phyloP scores from a whole-genome alignment of 2,113 vertebrate species.

The Corythornis vintsioides region DNA sequence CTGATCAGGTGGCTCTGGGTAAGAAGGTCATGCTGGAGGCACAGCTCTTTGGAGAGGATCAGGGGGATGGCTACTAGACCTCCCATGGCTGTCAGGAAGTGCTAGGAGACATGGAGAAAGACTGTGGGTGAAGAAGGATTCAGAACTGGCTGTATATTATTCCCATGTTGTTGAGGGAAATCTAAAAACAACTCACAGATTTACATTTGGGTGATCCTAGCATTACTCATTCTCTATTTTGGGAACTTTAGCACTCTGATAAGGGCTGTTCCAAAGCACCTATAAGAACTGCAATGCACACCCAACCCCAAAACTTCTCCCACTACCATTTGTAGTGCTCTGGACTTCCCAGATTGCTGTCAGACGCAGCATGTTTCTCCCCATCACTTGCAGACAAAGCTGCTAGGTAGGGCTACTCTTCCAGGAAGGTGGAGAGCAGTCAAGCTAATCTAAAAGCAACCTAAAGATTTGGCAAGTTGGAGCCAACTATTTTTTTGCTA shows the following conservation, averaged over 20 bases:
- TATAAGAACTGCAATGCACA: not conserved
- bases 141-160: not conserved
- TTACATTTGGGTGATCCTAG: not conserved
- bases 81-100: conserved; percentile 93
- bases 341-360: not conserved
- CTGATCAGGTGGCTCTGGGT: conserved; percentile 95
- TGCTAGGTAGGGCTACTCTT: not conserved
- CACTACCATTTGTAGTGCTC: not conserved
- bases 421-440: not conserved
- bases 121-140: not conserved
- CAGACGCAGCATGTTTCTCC: not conserved
- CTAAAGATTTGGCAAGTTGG: not conserved
- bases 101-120: conserved; percentile 76
- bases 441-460: no score
- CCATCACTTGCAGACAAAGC: not conserved
- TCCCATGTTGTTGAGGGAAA: not conserved
- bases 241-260: not conserved
- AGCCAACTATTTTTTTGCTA: not conserved
- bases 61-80: conserved; percentile 89
- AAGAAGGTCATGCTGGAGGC: conserved; percentile 90
- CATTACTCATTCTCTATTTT: not conserved
- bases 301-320: not conserved
- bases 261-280: not conserved
- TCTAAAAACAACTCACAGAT: not conserved
- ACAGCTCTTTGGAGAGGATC: conserved; percentile 89